Evolutionary conservation across 2,888 invertebrate genomes (phyloP), one percentile per base, ranked within the genome.

Genomic region (Lasioglossum leucozonium): DNA sequence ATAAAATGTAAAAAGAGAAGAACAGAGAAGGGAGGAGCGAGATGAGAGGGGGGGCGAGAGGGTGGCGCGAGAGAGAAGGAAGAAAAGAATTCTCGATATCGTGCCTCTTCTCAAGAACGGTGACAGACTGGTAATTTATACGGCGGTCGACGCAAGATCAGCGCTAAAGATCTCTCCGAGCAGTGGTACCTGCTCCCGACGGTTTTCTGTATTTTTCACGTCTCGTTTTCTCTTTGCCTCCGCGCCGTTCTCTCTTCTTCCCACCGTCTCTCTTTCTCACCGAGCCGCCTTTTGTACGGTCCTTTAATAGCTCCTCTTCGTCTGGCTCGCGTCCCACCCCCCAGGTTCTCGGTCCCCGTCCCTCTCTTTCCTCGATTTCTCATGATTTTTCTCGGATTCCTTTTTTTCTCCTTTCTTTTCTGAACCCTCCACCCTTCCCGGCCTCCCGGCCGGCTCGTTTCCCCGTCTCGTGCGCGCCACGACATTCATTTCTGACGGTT

Each of bases 141-240:
- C 90, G 86, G 85, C 87, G 86, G 55, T 79, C 88, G 74, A 83
- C 71, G 81, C 87, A 73, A 82, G 85, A 91, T 91, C 90, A 90
- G 90, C 87, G 90, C 84, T 88, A 91, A 91, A 87, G 90, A 91
- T 91, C 90, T 90, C 81, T 71, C n/a, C 82, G 72, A 72, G 77
- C 85, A 79, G 84, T 73, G 87, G 88, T 90, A 91, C 90, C 90
- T 91, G 90, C 90, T 88, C 88, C 90, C 87, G 88, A 87, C 89
- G 86, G 89, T 91, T 91, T 91, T 91, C 91, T 91, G 87, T 91
- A 88, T 91, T 91, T 91, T 89, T 90, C 90, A 91, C 91, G 83
- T 91, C 86, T 79, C 82, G 81, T 85, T 83, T 79, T 72, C 81
- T 84, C 81, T 69, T 73, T 72, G 82, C 74, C 81, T 42, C 67